phyloP scores from a whole-genome alignment of 1,140 invertebrate genomes.

The Cydia amplana region DNA sequence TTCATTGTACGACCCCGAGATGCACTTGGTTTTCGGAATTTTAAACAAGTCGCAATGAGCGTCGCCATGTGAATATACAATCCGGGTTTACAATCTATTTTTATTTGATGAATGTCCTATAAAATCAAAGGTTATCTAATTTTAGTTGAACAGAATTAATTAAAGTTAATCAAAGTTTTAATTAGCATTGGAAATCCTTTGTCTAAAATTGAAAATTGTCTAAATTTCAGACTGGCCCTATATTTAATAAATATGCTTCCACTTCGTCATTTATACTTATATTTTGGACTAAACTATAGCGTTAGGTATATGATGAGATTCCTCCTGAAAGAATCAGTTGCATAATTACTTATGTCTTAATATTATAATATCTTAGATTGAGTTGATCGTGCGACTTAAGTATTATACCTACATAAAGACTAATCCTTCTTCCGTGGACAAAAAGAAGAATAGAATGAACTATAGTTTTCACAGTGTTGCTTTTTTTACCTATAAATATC shows the following conservation, averaged over 20 bases:
- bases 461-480: too few species aligned
- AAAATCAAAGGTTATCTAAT: background rate
- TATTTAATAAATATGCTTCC: too few species aligned
- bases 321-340: too few species aligned
- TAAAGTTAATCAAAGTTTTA: background rate
- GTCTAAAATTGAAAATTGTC: background rate
- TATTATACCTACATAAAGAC: background rate
- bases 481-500: too few species aligned
- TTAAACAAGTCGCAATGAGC: background rate
- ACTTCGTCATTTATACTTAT: too few species aligned
- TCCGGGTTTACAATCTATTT: background rate
- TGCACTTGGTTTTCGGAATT: slow-evolving; percentile 14
- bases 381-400: background rate
- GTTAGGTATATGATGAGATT: too few species aligned
- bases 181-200: background rate
- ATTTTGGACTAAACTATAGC: too few species aligned
- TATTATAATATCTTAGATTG: too few species aligned
- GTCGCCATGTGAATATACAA: background rate
- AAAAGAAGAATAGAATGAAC: too few species aligned
- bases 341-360: too few species aligned
- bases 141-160: background rate
- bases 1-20: slow-evolving; percentile 13
- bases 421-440: background rate
- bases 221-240: too few species aligned
- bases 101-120: background rate